Evolutionary conservation across 2,888 invertebrate species (phyloP).

Genomic region (Onchidella celtica): DNA sequence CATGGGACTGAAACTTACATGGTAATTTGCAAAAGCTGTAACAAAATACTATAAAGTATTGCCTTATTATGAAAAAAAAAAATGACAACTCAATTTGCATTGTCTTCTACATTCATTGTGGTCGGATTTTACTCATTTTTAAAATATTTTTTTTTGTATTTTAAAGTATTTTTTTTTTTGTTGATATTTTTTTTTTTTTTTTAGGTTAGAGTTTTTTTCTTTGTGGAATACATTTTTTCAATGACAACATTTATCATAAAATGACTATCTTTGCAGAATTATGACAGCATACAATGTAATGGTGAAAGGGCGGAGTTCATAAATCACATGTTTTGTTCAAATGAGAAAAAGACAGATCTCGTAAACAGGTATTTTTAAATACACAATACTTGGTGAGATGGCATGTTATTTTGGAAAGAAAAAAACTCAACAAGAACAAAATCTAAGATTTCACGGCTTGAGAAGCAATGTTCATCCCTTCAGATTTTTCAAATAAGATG

Average conservation of each 20-base stretch:
- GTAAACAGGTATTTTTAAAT: background rate
- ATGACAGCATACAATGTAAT: background rate
- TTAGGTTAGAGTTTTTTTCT: too few relatives aligned
- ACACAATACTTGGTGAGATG: background rate
- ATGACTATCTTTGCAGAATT: background rate
- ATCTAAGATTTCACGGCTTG: too few relatives aligned
- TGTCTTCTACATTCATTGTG: background rate
- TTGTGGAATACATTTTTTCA: background rate
- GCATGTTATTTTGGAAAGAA: background rate
- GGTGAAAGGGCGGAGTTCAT: background rate
- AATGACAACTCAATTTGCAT: background rate
- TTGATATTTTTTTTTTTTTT: too few relatives aligned
- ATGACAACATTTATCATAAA: background rate
- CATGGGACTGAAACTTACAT: background rate
- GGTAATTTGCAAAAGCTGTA: background rate
- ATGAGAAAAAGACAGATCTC: constrained; percentile 17
- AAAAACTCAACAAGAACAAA: background rate
- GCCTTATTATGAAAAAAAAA: background rate
- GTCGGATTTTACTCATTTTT: too few relatives aligned
- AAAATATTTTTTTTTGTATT: too few relatives aligned
- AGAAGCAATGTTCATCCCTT: too few relatives aligned
- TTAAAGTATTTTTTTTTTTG: too few relatives aligned
- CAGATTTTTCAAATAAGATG: too few relatives aligned
- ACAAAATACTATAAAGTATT: constrained; percentile 5
- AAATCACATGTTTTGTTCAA: constrained; percentile 15